These are phyloP conservation scores for Tragelaphus strepsiceros DNA, from an alignment of 2,113 vertebrate genomes.

Conservation along the genomic window DNA sequence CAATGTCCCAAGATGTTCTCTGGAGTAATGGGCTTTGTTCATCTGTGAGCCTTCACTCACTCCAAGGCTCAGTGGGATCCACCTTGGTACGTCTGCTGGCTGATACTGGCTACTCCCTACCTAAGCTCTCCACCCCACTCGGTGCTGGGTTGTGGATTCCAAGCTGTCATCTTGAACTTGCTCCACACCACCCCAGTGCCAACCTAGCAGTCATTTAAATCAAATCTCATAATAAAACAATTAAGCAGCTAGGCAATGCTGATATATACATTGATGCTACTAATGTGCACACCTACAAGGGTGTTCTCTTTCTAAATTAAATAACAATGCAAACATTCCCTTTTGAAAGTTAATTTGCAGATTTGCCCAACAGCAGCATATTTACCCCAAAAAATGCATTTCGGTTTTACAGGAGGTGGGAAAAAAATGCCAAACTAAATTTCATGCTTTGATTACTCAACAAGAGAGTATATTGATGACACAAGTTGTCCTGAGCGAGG, in stretches of 20 bases:
- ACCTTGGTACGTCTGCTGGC: background rate
- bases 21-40: background rate
- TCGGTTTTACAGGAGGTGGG: background rate
- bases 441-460: constrained; percentile 53
- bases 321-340: background rate
- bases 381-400: constrained; percentile 45
- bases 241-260: background rate
- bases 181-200: background rate
- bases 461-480: constrained; percentile 59
- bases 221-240: background rate
- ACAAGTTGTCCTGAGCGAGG: constrained; percentile 49
- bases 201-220: background rate
- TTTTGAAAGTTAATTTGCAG: background rate
- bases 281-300: background rate
- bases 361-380: background rate
- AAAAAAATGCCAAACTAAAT: constrained; percentile 2
- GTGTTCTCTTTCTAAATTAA: background rate
- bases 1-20: background rate
- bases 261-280: background rate
- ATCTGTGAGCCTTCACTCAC: background rate
- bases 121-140: background rate
- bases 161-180: background rate
- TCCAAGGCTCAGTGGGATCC: background rate
- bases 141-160: background rate
- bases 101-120: background rate